phyloP scores from a whole-genome alignment of 2,888 invertebrate species.

The Ophioninae sp. region DNA sequence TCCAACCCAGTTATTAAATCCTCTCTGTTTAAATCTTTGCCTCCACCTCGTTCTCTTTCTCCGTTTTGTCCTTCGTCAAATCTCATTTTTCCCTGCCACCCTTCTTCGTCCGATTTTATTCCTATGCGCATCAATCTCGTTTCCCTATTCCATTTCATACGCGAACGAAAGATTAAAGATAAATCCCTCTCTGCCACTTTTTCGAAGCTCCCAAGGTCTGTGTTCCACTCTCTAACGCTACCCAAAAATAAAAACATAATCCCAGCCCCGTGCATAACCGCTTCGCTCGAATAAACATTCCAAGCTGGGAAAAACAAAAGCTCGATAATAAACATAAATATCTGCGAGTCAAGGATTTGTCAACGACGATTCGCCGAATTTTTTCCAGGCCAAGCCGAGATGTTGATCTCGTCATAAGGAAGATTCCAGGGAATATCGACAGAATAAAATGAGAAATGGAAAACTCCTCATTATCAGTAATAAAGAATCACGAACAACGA shows the following conservation, averaged over 20 bases:
- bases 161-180: background rate
- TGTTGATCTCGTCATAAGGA: constrained; percentile 8
- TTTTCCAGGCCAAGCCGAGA: background rate
- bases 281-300: background rate
- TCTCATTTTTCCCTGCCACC: constrained; percentile 32
- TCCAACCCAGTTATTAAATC: constrained; percentile 54
- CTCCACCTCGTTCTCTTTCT: constrained; percentile 14
- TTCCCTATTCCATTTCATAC: constrained; percentile 14
- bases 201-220: background rate
- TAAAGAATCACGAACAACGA: background rate
- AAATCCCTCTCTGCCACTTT: background rate
- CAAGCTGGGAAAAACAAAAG: constrained; percentile 3
- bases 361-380: background rate
- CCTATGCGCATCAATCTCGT: constrained; percentile 8
- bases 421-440: background rate
- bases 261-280: background rate
- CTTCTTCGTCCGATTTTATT: constrained; percentile 42
- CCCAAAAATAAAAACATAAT: background rate
- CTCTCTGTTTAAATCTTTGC: background rate
- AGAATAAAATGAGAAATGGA: background rate
- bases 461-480: background rate
- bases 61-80: constrained; percentile 7
- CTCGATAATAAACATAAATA: constrained; percentile 11
- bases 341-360: constrained; percentile 6
- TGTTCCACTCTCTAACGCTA: background rate